Evolutionary conservation across 2,113 vertebrate species (phyloP), one percentile per base, ranked within the genome.

Genomic region (Leptobrachium leishanense): DNA sequence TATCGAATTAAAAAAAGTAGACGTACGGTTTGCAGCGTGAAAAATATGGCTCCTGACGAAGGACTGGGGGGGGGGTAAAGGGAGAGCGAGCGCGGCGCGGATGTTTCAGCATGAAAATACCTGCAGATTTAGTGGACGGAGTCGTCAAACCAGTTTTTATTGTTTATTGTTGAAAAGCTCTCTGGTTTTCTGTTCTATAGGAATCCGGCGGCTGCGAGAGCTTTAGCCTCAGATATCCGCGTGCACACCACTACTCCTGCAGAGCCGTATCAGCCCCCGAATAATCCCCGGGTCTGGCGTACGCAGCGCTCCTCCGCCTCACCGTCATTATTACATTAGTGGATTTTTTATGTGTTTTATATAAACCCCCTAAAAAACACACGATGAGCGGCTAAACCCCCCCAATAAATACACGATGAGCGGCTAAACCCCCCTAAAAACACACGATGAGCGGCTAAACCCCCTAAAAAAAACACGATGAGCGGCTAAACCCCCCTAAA

Each of bases 141-240:
- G 84, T 50, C 67, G 72, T 79, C 82, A 66, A 62, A 81, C 76
- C 82, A 82, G 85, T 88, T 87, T 83, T 79, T 68, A 81, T 85
- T 86, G 82, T 78, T 81, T 72, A 53, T 84, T 76, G 82, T 84
- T 82, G 71, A 72, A 85, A 83, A 86, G 84, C 84, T 86, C 84
- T 79, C 75, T 71, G 83, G 82, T 74, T 82, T 84, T 73, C 81
- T 82, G 79, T 76, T 74, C 74, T 81, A 68, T 81, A 81, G 78
- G 78, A 81, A 81, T 81, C 72, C 62, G 53, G 53, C 40, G 72
- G 10, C 72, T 68, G 77, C 15, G 41, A 41, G 41, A 81, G 5
- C 39, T 71, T 4, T 40, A n/a, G 63, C 70, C 43, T 57, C 69
- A 64, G 46, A 73, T 67, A 20, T 73, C 54, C 40, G 53, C 42